A percentile compares a stretch with the other conserved stretches of the same genome.
These are phyloP conservation scores for Entelurus aequoreus DNA, from an alignment of 2,113 vertebrate species.

Conservation along the genomic window DNA sequence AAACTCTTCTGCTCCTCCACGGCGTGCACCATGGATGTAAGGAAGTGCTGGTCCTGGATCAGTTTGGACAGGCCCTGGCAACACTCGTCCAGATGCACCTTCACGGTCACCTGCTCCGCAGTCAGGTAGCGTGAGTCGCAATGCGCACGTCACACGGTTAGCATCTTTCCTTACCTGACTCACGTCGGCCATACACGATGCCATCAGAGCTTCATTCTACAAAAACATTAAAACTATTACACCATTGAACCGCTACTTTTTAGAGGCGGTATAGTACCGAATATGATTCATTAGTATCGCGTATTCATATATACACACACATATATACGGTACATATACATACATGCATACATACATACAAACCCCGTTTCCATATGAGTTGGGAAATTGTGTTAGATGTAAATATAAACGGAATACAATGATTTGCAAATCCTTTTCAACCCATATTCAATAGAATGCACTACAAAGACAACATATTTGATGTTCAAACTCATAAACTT, in stretches of 20 bases:
- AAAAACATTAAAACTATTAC: constrained; percentile 1
- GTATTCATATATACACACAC: no score
- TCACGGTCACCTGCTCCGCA: constrained; percentile 39
- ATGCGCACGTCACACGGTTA: background rate
- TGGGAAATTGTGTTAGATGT: no score
- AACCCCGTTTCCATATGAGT: no score
- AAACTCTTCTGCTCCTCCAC: constrained; percentile 64
- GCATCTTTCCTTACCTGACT: constrained; percentile 52
- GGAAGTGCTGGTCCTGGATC: constrained; percentile 56
- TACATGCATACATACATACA: no score
- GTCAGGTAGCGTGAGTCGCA: constrained; percentile 11
- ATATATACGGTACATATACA: no score
- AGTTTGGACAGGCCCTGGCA: constrained; percentile 49
- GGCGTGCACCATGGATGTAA: constrained; percentile 60
- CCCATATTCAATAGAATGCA: no score
- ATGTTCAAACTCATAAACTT: no score
- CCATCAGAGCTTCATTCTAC: constrained; percentile 52
- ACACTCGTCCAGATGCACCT: constrained; percentile 39
- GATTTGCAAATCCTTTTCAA: no score
- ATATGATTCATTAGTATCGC: no score
- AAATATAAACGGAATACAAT: no score
- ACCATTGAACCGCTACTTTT: background rate
- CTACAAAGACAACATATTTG: no score
- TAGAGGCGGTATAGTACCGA: no score
- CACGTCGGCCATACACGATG: constrained; percentile 60